Evolutionary conservation across 2,113 vertebrate genomes (phyloP).

Genomic region (Edolisoma coerulescens): DNA sequence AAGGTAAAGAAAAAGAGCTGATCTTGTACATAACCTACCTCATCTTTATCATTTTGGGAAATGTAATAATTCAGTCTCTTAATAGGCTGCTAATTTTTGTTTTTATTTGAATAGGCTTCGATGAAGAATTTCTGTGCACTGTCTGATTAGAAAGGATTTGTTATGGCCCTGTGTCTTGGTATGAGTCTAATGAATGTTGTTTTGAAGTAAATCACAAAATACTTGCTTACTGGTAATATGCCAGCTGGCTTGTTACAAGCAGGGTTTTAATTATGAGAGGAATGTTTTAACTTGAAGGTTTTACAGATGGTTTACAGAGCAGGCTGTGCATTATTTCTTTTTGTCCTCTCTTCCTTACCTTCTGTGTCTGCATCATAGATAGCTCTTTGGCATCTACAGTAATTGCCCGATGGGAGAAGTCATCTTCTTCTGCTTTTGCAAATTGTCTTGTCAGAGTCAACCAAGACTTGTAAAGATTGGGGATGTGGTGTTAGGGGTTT

Average conservation of each 20-base stretch:
- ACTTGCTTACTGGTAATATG: neutral
- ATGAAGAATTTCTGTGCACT: neutral
- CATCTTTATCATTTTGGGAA: neutral
- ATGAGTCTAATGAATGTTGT: neutral
- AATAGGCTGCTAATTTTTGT: neutral
- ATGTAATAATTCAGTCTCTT: neutral
- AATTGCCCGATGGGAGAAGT: neutral
- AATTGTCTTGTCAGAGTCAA: neutral
- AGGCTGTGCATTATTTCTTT: neutral
- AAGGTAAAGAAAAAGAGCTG: neutral
- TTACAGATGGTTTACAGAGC: neutral
- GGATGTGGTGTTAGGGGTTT: rapidly evolving
- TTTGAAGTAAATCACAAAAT: neutral
- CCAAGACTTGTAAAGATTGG: neutral
- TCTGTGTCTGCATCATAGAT: neutral
- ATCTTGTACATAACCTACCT: neutral
- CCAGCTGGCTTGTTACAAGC: neutral
- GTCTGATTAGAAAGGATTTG: neutral
- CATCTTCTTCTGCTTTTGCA: neutral
- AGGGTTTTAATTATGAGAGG: neutral
- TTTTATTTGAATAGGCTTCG: neutral
- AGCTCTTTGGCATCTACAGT: neutral
- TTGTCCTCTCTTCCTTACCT: neutral
- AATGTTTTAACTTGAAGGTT: neutral
- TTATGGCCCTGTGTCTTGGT: neutral